Evolutionary conservation across 1,140 invertebrate species (phyloP).

Genomic region (Penaeus indicus): DNA sequence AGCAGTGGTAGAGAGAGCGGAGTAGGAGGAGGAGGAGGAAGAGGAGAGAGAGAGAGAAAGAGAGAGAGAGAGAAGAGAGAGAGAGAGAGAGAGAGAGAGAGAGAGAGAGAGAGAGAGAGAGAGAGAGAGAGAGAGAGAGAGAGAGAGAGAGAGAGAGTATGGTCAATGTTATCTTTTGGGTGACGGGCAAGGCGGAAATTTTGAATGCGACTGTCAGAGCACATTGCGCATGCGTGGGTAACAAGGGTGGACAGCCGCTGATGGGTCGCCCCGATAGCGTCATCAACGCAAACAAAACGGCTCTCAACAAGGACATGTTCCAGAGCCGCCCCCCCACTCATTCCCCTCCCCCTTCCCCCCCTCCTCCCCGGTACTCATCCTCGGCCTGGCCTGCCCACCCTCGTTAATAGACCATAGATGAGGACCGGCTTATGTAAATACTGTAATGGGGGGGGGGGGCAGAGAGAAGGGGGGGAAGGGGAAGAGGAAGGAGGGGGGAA

Average conservation of each 20-base stretch:
- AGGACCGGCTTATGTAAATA: slow-evolving; percentile 48
- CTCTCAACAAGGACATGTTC: slow-evolving; percentile 47
- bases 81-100: neutral
- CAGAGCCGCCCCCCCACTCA: neutral
- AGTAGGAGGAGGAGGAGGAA: neutral
- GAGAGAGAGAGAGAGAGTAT: neutral
- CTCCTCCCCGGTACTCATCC: neutral
- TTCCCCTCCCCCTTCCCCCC: neutral
- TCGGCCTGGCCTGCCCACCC: slow-evolving; percentile 11
- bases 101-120: neutral
- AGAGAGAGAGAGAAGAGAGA: neutral
- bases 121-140: slow-evolving; percentile 13
- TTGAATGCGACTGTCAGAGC: slow-evolving; percentile 58
- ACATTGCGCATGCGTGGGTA: slow-evolving; percentile 58
- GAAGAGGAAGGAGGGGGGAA: neutral
- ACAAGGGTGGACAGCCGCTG: slow-evolving; percentile 48
- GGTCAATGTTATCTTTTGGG: slow-evolving; percentile 56
- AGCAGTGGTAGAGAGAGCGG: neutral
- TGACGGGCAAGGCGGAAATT: slow-evolving; percentile 54
- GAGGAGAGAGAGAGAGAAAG: neutral
- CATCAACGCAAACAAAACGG: slow-evolving; percentile 57
- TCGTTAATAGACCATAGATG: slow-evolving; percentile 36
- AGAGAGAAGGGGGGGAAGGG: neutral
- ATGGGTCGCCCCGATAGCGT: slow-evolving; percentile 49
- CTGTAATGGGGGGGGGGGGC: slow-evolving; percentile 33